These are phyloP conservation scores for Colius striatus DNA, from an alignment of 2,113 vertebrate genomes.

Conservation along the genomic window DNA sequence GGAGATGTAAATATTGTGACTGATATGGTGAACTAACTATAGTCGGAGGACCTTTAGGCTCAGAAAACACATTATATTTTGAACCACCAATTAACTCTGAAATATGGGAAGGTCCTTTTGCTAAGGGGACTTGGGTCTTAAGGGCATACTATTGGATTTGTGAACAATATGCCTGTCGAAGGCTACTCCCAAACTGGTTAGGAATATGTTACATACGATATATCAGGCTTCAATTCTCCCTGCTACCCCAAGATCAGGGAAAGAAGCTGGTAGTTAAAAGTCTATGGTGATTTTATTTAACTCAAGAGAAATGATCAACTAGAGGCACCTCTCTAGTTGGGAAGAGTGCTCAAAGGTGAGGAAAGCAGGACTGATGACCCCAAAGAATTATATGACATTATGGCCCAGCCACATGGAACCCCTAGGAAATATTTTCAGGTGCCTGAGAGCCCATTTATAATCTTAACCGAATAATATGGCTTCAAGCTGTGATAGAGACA, in stretches of 20 bases:
- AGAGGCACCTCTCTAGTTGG: no score
- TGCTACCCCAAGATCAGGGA: background rate
- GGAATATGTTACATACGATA: background rate
- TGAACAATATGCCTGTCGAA: background rate
- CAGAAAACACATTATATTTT: no score
- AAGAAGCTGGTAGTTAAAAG: background rate
- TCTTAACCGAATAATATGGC: background rate
- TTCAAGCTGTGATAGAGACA: background rate
- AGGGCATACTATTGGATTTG: background rate
- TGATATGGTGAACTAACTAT: no score
- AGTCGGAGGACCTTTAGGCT: no score
- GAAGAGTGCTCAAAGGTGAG: background rate
- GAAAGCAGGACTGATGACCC: background rate
- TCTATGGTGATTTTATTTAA: background rate
- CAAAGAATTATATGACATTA: background rate
- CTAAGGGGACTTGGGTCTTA: no score
- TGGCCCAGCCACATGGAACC: background rate
- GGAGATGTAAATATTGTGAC: no score
- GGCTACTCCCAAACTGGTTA: background rate
- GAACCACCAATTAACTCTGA: no score
- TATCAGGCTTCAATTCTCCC: background rate
- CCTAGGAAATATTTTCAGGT: background rate
- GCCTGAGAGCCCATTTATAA: background rate
- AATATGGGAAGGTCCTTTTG: no score
- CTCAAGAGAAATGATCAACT: background rate